Conservation (phyloP, 92 coral and sea anemone species). For the Palythoa grandiflora region DNA sequence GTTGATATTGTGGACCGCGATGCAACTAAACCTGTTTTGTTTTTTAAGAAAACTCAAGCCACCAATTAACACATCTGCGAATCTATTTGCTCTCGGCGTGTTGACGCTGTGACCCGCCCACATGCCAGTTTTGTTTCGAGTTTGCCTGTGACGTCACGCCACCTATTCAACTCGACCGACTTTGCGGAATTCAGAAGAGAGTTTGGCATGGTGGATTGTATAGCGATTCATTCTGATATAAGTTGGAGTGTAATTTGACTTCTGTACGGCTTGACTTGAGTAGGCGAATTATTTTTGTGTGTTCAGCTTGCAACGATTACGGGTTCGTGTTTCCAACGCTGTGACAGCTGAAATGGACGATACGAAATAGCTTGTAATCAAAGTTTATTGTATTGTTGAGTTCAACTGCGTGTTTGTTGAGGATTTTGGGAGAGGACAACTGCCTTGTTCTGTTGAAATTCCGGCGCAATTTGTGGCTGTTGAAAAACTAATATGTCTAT, state of each 20-base stretch:
- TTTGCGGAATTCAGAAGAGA: conserved; percentile 15
- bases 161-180: conserved; percentile 24
- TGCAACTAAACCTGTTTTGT: not conserved
- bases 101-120: conserved; percentile 31
- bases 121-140: conserved; percentile 46
- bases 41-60: not conserved
- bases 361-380: conserved; percentile 31
- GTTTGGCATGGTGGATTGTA: not conserved
- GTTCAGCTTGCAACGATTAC: not conserved
- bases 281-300: not conserved
- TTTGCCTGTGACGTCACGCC: conserved; percentile 35
- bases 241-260: not conserved
- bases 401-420: conserved; percentile 32
- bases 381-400: conserved; percentile 29
- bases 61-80: conserved; percentile 6
- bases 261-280: not conserved
- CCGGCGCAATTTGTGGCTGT: conserved; percentile 27
- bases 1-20: not conserved
- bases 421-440: conserved; percentile 15
- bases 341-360: conserved; percentile 46
- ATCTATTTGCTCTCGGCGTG: not conserved
- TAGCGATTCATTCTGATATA: not conserved
- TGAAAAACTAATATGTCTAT: conserved; percentile 73
- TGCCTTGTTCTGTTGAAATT: conserved; percentile 11
- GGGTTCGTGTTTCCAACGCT: conserved; percentile 4